Percentiles rank a stretch among this genome's conserved stretches.
Evolutionary conservation across 2,888 invertebrate species (phyloP).

Genomic region (Ectemnius lituratus): DNA sequence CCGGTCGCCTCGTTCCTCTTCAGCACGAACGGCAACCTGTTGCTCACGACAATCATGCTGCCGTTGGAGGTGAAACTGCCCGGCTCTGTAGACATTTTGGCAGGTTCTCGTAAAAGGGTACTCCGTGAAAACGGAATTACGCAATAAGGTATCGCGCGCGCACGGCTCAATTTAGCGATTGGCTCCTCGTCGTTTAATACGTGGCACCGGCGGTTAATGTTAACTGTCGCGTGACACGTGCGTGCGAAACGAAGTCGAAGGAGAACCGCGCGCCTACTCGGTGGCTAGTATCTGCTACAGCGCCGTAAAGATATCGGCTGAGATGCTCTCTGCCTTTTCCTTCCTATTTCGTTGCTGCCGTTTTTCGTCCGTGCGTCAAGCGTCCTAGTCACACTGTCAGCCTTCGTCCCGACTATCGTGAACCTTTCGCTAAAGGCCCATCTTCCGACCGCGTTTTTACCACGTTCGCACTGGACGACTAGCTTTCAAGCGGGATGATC

Average conservation of each 20-base stretch:
- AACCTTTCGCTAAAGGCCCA: conserved; percentile 1
- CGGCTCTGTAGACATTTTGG: conserved; percentile 71
- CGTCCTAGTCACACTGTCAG: neutral
- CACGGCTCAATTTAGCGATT: conserved; percentile 30
- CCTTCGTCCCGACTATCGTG: neutral
- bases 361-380: conserved; percentile 1
- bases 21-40: conserved; percentile 92
- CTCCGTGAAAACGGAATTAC: conserved; percentile 11
- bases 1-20: conserved; percentile 86
- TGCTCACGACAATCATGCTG: conserved; percentile 94
- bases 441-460: neutral
- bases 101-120: conserved; percentile 24
- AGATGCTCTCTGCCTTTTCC: neutral
- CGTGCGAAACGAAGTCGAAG: conserved; percentile 46
- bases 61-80: conserved; percentile 78
- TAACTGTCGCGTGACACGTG: conserved; percentile 48
- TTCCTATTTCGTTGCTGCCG: neutral
- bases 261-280: conserved; percentile 19
- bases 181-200: conserved; percentile 23
- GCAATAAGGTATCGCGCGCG: conserved; percentile 23
- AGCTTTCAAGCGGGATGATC: neutral
- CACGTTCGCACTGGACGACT: neutral
- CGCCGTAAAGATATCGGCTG: conserved; percentile 18
- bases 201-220: conserved; percentile 25
- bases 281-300: conserved; percentile 23